Conservation (phyloP, 2,113 vertebrate genomes). For the Recurvirostra avosetta region DNA sequence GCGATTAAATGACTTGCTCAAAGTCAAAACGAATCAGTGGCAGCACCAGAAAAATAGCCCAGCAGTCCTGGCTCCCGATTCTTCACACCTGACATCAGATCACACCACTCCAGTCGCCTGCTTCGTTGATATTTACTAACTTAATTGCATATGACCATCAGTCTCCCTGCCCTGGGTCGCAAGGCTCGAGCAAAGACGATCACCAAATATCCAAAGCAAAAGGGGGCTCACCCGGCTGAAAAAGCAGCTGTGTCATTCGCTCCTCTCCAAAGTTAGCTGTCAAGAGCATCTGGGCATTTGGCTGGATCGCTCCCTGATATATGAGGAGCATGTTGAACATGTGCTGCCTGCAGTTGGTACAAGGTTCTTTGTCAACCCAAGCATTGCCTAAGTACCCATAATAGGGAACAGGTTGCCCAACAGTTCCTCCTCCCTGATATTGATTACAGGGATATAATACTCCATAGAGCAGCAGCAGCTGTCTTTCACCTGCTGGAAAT, state of each 20-base stretch:
- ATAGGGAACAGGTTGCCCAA: slow-evolving; percentile 64
- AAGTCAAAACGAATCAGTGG: slow-evolving; percentile 53
- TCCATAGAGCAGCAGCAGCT: slow-evolving; percentile 46
- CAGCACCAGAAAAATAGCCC: not conserved
- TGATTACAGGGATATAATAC: slow-evolving; percentile 37
- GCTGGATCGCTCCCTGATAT: slow-evolving; percentile 22
- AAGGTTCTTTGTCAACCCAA: slow-evolving; percentile 56
- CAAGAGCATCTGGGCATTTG: slow-evolving; percentile 51
- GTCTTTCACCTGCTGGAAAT: slow-evolving; percentile 42
- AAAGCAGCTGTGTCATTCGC: not conserved
- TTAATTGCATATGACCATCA: not conserved
- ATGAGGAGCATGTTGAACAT: slow-evolving; percentile 53
- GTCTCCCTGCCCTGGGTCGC: not conserved
- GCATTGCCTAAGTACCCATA: slow-evolving; percentile 59
- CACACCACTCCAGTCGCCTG: not conserved
- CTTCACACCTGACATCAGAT: slow-evolving; percentile 14
- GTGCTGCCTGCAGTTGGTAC: slow-evolving; percentile 51
- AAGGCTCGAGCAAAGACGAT: not conserved
- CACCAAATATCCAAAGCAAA: not conserved
- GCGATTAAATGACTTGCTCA: slow-evolving; percentile 55
- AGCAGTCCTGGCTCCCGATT: not conserved
- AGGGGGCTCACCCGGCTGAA: not conserved
- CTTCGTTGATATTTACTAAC: not conserved
- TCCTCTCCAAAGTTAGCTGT: slow-evolving; percentile 21
- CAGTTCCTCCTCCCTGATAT: slow-evolving; percentile 40